Evolutionary conservation across 2,113 vertebrate species (phyloP).

Genomic region (Vicugna pacos): DNA sequence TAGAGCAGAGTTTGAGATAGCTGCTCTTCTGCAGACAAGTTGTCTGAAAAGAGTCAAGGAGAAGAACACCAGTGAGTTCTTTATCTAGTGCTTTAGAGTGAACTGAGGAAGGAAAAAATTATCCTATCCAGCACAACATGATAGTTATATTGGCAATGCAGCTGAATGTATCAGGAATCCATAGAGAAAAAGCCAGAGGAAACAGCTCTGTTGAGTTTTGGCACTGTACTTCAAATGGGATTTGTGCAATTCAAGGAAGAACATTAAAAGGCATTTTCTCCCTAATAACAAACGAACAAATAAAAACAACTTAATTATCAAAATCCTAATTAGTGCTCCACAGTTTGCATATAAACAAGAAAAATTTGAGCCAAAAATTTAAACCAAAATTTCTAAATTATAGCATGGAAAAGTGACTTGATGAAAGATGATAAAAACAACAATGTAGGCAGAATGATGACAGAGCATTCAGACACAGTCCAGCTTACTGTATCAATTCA

Average conservation of each 20-base stretch:
- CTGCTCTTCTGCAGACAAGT: neutral
- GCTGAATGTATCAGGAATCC: constrained; percentile 79
- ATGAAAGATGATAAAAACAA: neutral
- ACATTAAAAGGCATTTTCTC: constrained; percentile 90
- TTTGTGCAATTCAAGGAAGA: constrained; percentile 91
- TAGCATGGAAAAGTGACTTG: neutral
- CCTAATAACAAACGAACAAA: neutral
- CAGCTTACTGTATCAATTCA: neutral
- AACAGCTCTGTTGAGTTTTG: constrained; percentile 90
- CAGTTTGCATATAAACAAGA: neutral
- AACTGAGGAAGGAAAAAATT: neutral
- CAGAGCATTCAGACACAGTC: neutral
- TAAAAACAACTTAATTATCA: neutral
- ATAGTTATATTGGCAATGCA: neutral
- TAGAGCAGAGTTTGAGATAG: neutral
- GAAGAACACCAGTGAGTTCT: neutral
- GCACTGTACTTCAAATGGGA: constrained; percentile 92
- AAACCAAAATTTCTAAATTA: neutral
- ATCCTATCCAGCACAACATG: neutral
- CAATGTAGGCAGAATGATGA: neutral
- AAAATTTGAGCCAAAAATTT: neutral
- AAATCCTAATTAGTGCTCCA: neutral
- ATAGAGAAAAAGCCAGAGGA: constrained; percentile 83
- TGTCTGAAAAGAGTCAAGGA: neutral
- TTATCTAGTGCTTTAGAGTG: neutral